A percentile compares a stretch with the other conserved stretches of the same genome.
phyloP scores from a whole-genome alignment of 1,140 invertebrate species.

The Metopolophium dirhodum region DNA sequence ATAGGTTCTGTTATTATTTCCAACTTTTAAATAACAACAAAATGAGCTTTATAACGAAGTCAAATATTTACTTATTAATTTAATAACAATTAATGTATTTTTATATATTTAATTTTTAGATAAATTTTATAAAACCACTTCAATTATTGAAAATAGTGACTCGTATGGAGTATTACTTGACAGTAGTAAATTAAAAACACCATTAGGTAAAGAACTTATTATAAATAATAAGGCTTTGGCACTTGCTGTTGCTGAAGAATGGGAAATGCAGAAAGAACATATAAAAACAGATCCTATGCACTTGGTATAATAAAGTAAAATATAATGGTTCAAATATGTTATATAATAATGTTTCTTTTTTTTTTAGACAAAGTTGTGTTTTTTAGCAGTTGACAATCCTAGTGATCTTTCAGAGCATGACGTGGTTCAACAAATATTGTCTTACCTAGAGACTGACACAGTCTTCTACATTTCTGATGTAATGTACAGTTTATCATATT shows the following conservation, averaged over 20 bases:
- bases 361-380: constrained; percentile 83
- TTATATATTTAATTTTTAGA: constrained; percentile 15
- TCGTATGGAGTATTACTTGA: constrained; percentile 81
- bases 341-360: constrained; percentile 58
- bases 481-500: constrained; percentile 59
- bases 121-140: constrained; percentile 75
- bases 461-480: constrained; percentile 78
- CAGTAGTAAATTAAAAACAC: constrained; percentile 87
- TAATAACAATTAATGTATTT: background rate
- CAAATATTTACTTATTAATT: background rate
- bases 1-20: background rate
- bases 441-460: constrained; percentile 89
- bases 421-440: constrained; percentile 79
- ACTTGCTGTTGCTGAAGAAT: constrained; percentile 88
- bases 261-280: constrained; percentile 82
- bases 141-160: constrained; percentile 69
- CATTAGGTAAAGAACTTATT: constrained; percentile 77
- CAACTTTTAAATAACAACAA: background rate
- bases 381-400: constrained; percentile 91
- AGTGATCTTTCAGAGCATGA: constrained; percentile 77
- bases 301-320: constrained; percentile 69
- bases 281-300: constrained; percentile 87
- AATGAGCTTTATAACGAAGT: background rate
- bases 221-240: constrained; percentile 88
- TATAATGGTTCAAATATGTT: background rate